phyloP scores from a whole-genome alignment of 2,888 invertebrate genomes.

The Phoronis australis region DNA sequence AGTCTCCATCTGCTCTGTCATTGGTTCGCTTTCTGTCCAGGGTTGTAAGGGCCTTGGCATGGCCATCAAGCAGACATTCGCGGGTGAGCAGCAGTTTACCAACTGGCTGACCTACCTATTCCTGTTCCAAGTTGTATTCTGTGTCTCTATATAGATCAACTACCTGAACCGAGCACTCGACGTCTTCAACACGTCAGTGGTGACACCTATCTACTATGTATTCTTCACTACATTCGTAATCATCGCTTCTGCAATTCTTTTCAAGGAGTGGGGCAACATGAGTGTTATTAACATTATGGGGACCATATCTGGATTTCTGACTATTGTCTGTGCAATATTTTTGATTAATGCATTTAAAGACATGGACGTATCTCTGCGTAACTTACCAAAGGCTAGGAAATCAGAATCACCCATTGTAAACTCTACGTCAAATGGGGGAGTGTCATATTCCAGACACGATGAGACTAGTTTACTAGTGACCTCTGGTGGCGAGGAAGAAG shows the following conservation, averaged over 20 bases:
- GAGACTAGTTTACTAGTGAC: no score
- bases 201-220: conserved; percentile 95
- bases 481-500: no score
- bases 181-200: conserved; percentile 88
- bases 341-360: conserved; percentile 86
- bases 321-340: conserved; percentile 82
- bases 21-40: conserved; percentile 91
- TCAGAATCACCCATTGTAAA: no score
- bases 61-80: conserved; percentile 73
- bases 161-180: conserved; percentile 89
- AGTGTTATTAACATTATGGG: conserved; percentile 71
- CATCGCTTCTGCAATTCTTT: conserved; percentile 82
- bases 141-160: conserved; percentile 88
- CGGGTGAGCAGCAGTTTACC: conserved; percentile 67
- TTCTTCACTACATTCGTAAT: conserved; percentile 92
- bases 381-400: conserved; percentile 33
- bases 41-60: conserved; percentile 89
- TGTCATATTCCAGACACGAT: no score
- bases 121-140: conserved; percentile 66
- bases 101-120: conserved; percentile 78
- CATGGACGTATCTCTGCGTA: conserved; percentile 61
- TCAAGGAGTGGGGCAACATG: conserved; percentile 84
- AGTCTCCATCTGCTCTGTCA: conserved; percentile 79
- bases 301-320: conserved; percentile 78
- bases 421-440: no score